phyloP scores from a whole-genome alignment of 1,140 invertebrate species.

The Nautilus pompilius region DNA sequence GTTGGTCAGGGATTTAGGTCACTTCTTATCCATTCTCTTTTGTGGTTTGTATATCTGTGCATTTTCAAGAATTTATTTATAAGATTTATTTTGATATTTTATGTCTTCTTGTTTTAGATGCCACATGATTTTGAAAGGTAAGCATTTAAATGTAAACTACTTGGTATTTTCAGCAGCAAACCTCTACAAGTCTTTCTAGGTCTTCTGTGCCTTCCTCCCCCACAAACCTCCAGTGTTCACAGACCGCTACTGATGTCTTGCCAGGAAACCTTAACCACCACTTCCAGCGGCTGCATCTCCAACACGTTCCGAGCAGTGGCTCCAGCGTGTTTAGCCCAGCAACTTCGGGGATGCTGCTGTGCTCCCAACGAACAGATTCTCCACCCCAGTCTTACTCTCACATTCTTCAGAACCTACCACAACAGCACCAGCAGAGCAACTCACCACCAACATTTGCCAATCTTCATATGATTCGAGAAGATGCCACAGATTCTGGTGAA shows the following conservation, averaged over 20 bases:
- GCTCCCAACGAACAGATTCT: constrained; percentile 10
- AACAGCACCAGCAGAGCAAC: constrained; percentile 30
- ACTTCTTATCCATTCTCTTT: too few relatives aligned
- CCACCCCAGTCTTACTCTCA: constrained; percentile 28
- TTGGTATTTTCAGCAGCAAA: constrained; percentile 13
- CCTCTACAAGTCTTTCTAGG: constrained; percentile 13
- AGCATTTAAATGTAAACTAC: not conserved
- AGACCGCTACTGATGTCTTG: constrained; percentile 9
- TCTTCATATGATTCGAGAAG: constrained; percentile 82
- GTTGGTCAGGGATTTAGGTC: too few relatives aligned
- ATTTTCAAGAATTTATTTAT: too few relatives aligned
- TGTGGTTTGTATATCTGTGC: too few relatives aligned
- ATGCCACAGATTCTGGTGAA: constrained; percentile 59
- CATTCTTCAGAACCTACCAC: constrained; percentile 28
- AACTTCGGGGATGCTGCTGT: constrained; percentile 6
- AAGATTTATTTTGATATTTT: too few relatives aligned
- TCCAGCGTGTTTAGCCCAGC: too few relatives aligned
- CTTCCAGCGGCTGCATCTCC: constrained; percentile 57
- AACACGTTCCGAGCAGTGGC: constrained; percentile 37
- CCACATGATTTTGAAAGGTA: not conserved
- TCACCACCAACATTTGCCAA: constrained; percentile 60
- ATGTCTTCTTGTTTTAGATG: constrained; percentile 6
- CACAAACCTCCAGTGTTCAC: constrained; percentile 36
- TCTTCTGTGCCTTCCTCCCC: constrained; percentile 39
- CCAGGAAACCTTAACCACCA: constrained; percentile 48